phyloP scores from a whole-genome alignment of 2,888 invertebrate genomes.

The Muschampia plurimacula region DNA sequence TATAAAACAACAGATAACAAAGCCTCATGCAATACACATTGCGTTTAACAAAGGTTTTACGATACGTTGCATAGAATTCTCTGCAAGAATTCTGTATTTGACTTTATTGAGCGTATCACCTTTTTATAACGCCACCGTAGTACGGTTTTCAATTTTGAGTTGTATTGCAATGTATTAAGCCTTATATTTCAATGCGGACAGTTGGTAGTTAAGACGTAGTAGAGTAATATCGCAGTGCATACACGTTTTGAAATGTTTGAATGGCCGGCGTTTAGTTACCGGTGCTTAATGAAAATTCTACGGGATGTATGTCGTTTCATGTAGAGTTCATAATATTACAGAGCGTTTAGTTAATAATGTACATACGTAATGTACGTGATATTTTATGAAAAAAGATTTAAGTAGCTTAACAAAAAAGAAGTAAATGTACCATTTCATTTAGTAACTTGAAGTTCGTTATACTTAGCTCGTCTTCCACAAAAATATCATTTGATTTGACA shows the following conservation, averaged over 20 bases:
- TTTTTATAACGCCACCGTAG: constrained; percentile 19
- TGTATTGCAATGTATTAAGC: neutral
- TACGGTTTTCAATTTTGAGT: neutral
- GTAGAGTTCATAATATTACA: neutral
- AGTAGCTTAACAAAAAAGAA: too few relatives aligned
- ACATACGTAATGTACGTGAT: too few relatives aligned
- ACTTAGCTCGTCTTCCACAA: too few relatives aligned
- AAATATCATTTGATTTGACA: too few relatives aligned
- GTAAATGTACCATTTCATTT: too few relatives aligned
- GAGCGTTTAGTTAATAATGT: too few relatives aligned
- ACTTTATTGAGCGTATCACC: constrained; percentile 23
- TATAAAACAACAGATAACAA: constrained; percentile 26
- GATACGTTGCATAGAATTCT: constrained; percentile 49
- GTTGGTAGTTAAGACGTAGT: constrained; percentile 13
- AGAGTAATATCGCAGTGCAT: constrained; percentile 38
- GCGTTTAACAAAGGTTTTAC: constrained; percentile 41
- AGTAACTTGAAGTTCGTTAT: too few relatives aligned
- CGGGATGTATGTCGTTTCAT: constrained; percentile 11
- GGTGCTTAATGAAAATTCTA: constrained; percentile 46
- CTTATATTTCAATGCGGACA: neutral
- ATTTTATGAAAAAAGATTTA: too few relatives aligned
- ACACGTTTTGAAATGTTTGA: constrained; percentile 34
- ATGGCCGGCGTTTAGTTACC: constrained; percentile 43
- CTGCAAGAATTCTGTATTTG: constrained; percentile 44
- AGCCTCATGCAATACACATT: constrained; percentile 41